Evolutionary conservation across 2,113 vertebrate genomes (phyloP), one percentile per base, ranked within the genome.

Genomic region (Ondatra zibethicus): DNA sequence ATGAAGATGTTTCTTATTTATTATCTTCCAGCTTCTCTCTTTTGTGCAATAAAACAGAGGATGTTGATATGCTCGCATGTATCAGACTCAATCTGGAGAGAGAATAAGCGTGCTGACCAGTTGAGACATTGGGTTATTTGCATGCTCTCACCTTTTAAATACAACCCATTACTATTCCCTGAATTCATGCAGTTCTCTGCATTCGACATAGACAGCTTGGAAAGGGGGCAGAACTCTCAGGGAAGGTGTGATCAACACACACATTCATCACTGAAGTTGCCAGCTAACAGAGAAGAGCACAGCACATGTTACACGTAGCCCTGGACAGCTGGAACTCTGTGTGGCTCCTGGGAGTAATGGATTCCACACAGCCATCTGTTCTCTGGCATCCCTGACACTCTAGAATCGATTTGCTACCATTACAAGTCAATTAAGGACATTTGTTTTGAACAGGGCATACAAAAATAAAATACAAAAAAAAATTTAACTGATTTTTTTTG

Each of bases 281-380:
- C 95, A 88, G 3, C 2, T 68, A 78, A 92, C 68, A 66, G 58
- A 81, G 92, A 91, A 45, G 47, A 76, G 58, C 47, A 31, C 73
- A 81, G 88, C 68, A n/a, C 13, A 91, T 11, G 45, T 93, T 87
- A 65, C 39, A 78, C 1, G 8, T 96, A 89, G 94, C 63, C 75
- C 45, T 84, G 65, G 97, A n/a, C 91, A 97, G 92, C 96, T 97
- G 89, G 73, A 95, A 96, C 66, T 94, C 95, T 42, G 45, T 76
- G 68, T 25, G 76, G 73, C 47, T 52, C 29, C 63, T 92, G 0
- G 2, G 85, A 95, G 92, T 78, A 89, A 94, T 73, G 93, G 47
- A 2, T 78, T 88, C 92, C 89, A 93, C 81, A 94, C 17, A 39
- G 52, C 95, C 97, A 98, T 97, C 97, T 98, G 95, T 94, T 98